phyloP scores from a whole-genome alignment of 2,113 vertebrate genomes.

The Trogon surrucura region DNA sequence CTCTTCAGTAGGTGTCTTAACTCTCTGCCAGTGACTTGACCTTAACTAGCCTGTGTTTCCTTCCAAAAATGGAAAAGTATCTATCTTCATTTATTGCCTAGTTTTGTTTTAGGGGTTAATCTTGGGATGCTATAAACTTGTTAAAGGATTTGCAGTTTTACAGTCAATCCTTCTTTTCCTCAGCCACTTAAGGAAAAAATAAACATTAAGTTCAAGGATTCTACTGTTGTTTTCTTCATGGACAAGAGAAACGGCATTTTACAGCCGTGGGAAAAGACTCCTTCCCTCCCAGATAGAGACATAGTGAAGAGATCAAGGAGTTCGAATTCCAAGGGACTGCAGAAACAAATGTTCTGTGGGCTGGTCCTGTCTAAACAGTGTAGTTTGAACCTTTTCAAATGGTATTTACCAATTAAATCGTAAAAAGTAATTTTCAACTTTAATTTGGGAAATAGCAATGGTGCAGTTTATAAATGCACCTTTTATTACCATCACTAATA shows the following conservation, averaged over 20 bases:
- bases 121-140: background rate
- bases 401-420: slow-evolving; percentile 4
- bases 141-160: background rate
- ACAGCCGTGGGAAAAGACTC: background rate
- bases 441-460: background rate
- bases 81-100: background rate
- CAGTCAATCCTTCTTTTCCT: background rate
- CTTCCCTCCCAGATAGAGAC: background rate
- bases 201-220: background rate
- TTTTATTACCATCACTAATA: slow-evolving; percentile 14
- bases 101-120: background rate
- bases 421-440: slow-evolving; percentile 59
- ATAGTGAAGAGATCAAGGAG: background rate
- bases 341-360: background rate
- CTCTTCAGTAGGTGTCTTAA: background rate
- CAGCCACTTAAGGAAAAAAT: background rate
- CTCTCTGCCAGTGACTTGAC: background rate
- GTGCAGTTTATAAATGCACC: background rate
- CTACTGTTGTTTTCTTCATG: background rate
- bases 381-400: slow-evolving; percentile 42
- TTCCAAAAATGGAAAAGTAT: background rate
- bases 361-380: background rate
- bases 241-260: slow-evolving; percentile 3
- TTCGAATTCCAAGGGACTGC: slow-evolving; percentile 34
- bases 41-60: background rate